Evolutionary conservation across 2,113 vertebrate species (phyloP), one percentile per base, ranked within the genome.

Genomic region (Glareola pratincola): DNA sequence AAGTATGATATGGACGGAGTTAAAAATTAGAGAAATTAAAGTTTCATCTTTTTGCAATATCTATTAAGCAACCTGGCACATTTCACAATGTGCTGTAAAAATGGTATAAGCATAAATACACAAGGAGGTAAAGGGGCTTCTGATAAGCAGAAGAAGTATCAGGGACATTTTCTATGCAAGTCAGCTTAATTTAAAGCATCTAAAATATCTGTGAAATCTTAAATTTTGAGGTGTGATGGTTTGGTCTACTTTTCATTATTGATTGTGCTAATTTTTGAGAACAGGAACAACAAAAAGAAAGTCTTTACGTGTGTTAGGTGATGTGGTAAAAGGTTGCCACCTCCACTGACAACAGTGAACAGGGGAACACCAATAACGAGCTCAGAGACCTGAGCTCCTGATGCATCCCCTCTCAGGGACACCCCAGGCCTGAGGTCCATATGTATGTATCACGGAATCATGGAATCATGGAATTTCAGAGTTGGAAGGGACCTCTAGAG

Each of bases 361-460:
- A 64, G 59, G 29, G 34, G 34, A 64, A 64, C 8, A 45, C 16
- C 41, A 21, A 9, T 32, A 82, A 50, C 13, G 14, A 10, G 16
- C 16, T 57, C 78, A 57, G 34, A 47, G 41, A 19, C 1, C 1
- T 29, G 29, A 50, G 8, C 20, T 57, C 41, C 27, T 0, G 0
- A 37, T 1, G 1, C 21, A 20, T 21, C 21, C 9, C 5, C 15
- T 67, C 26, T 14, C 50, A 30, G 32, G 30, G 30, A 23, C 18
- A 17, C 19, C 32, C 60, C 37, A 53, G 9, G 13, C 27, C n/a
- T 22, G 34, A 41, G 29, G 29, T 41, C 47, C 36, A 32, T 20
- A 30, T 41, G 8, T 26, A 50, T 36, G 34, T 48, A n/a, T n/a
- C n/a, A n/a, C n/a, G n/a, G n/a, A n/a, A n/a, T n/a, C n/a, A n/a